Base-by-base conservation (phyloP, 2,797 vertebrate species). In the Limnodromus scolopaceus region DNA sequence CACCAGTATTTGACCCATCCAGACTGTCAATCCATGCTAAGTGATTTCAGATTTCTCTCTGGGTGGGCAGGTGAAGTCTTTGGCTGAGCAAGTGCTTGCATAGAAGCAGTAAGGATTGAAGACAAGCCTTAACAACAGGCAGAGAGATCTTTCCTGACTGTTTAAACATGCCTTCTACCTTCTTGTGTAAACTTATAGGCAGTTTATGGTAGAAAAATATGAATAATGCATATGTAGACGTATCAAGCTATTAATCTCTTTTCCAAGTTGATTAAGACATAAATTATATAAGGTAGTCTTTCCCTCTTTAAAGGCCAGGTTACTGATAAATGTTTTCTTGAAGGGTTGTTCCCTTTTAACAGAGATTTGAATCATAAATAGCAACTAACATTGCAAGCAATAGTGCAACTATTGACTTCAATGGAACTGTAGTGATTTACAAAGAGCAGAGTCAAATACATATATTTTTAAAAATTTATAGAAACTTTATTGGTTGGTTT, bases 211-310 rank as follows among this genome's bases (percentile, higher is more conserved):
- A 27, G 30, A 87, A 91, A 92, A 89, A 55, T 22, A 93, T 77
- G 43, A 95, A 89, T 84, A 93, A 95, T 79, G 15, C n/a, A 84
- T 91, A 63, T 66, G 51, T 72, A 65, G 46, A n/a, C 18, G 43
- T 45, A 81, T 46, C 46, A 87, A 69, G 19, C 14, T 79, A 89
- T 94, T 79, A 94, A 72, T 91, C 75, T 76, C 5, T 93, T 93
- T 93, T 72, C 41, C 54, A 87, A 69, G 54, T 54, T 81, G 61
- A 92, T 84, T 89, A 89, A 87, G 32, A 89, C 16, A 82, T 71
- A 89, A 92, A 91, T 87, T 83, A 66, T 82, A 9, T 48, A 51
- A 49, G 2, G 12, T 58, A 89, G 46, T 15, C 13, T n/a, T 79
- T 82, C 23, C 7, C 14, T 92, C 39, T 87, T 79, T 87, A 95